Conservation (phyloP, 92 coral and sea anemone species). For the Phenganax subtilis region DNA sequence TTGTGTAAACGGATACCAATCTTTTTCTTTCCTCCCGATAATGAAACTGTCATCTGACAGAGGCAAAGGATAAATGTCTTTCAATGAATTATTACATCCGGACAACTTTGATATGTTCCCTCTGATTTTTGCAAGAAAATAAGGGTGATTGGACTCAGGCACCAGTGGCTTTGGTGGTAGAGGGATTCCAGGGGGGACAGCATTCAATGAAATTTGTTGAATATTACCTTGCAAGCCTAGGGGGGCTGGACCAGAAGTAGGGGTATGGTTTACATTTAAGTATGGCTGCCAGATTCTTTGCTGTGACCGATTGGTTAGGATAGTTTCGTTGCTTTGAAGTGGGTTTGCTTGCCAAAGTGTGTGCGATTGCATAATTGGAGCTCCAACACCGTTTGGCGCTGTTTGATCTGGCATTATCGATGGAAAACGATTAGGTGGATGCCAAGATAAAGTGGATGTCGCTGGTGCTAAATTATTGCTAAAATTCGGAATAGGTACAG, state of each 20-base stretch:
- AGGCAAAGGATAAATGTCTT: slow-evolving; percentile 31
- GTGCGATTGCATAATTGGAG: background rate
- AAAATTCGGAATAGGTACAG: background rate
- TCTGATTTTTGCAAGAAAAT: slow-evolving; percentile 27
- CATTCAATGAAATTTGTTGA: background rate
- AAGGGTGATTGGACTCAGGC: slow-evolving; percentile 32
- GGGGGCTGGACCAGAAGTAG: background rate
- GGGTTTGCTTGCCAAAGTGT: background rate
- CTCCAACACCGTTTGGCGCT: background rate
- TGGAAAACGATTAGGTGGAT: background rate
- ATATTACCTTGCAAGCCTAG: background rate
- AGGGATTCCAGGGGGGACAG: slow-evolving; percentile 24
- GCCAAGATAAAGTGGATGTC: background rate
- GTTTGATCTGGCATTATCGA: background rate
- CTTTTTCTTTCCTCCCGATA: slow-evolving; percentile 37
- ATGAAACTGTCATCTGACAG: slow-evolving; percentile 33
- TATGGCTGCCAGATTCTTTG: slow-evolving; percentile 5
- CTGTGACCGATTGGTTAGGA: background rate
- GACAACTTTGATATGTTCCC: slow-evolving; percentile 27
- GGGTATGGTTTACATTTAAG: background rate
- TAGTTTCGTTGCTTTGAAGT: background rate
- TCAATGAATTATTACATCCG: slow-evolving; percentile 16
- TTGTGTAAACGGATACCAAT: slow-evolving; percentile 33
- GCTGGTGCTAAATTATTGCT: background rate
- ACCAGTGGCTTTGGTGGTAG: slow-evolving; percentile 38